Percentiles rank a stretch among this genome's conserved stretches.
Conservation (phyloP, 2,888 invertebrate genomes). For the Drosophila cognata region DNA sequence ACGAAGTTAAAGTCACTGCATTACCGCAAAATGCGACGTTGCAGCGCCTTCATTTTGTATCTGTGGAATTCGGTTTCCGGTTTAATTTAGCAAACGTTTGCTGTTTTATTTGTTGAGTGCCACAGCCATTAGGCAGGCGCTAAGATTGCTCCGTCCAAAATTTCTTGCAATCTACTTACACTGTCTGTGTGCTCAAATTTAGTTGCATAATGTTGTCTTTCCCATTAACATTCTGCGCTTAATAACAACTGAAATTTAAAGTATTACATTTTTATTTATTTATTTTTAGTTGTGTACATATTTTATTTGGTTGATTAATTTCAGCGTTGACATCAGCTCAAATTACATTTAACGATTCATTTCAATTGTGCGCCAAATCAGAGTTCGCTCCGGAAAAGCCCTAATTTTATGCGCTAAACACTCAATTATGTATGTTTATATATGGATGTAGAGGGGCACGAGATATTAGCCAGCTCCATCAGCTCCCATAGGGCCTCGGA, state of each 20-base stretch:
- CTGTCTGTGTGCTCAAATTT: not conserved
- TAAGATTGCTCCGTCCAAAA: conserved; percentile 27
- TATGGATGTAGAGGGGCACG: conserved; percentile 25
- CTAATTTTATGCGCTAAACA: conserved; percentile 53
- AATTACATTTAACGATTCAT: conserved; percentile 12
- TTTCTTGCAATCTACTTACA: conserved; percentile 32
- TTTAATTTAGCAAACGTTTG: conserved; percentile 77
- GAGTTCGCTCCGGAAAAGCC: conserved; percentile 6
- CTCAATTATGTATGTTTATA: conserved; percentile 55
- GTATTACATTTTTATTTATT: not conserved
- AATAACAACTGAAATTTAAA: not conserved
- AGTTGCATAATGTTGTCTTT: not conserved
- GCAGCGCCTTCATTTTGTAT: conserved; percentile 49
- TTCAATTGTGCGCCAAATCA: conserved; percentile 27
- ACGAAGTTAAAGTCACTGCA: conserved; percentile 65
- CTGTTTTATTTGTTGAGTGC: conserved; percentile 47
- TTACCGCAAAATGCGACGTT: conserved; percentile 65
- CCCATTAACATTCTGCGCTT: not conserved
- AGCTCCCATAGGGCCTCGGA: conserved; percentile 27
- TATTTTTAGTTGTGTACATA: not conserved
- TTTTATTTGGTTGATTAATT: not conserved
- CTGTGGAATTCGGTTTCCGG: conserved; percentile 63
- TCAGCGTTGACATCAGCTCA: not conserved
- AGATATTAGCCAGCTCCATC: conserved; percentile 17
- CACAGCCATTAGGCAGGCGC: conserved; percentile 39